phyloP scores from a whole-genome alignment of 2,797 vertebrate species.

The Odontamblyopus rebecca region DNA sequence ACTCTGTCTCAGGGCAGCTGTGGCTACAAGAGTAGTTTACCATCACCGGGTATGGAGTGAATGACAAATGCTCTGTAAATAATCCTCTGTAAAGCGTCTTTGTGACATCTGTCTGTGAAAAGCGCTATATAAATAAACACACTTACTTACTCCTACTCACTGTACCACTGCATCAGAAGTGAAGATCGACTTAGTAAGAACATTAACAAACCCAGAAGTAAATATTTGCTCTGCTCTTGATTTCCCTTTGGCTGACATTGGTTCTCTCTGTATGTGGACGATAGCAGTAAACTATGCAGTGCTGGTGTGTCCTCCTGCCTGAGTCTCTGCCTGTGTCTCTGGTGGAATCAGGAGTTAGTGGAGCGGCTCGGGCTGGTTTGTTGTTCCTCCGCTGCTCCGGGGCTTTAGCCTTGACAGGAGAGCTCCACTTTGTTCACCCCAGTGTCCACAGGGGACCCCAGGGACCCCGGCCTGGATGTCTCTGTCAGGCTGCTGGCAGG shows the following conservation, averaged over 20 bases:
- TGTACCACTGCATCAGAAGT: no score
- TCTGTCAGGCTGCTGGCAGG: slow-evolving; percentile 76
- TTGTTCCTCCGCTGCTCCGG: slow-evolving; percentile 68
- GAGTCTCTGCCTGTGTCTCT: slow-evolving; percentile 40
- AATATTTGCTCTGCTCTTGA: slow-evolving; percentile 2
- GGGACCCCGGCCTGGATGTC: slow-evolving; percentile 68
- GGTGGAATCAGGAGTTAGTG: slow-evolving; percentile 70
- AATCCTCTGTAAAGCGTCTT: no score
- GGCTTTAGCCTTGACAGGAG: slow-evolving; percentile 74
- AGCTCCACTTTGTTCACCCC: slow-evolving; percentile 75
- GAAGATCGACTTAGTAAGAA: background rate
- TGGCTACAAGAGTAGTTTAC: no score
- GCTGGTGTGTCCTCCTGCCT: slow-evolving; percentile 41
- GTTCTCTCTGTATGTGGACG: slow-evolving; percentile 15
- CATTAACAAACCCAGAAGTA: background rate
- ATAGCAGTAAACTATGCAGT: slow-evolving; percentile 18
- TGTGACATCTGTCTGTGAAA: no score
- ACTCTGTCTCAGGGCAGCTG: no score
- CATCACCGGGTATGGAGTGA: no score
- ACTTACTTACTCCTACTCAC: no score
- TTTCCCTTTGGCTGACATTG: slow-evolving; percentile 20
- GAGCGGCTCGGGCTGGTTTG: slow-evolving; percentile 68
- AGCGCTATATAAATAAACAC: no score
- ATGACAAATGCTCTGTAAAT: no score
- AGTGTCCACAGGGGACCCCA: slow-evolving; percentile 69